Base-by-base conservation (phyloP, 2,888 invertebrate genomes). In the Parnassius smintheus region DNA sequence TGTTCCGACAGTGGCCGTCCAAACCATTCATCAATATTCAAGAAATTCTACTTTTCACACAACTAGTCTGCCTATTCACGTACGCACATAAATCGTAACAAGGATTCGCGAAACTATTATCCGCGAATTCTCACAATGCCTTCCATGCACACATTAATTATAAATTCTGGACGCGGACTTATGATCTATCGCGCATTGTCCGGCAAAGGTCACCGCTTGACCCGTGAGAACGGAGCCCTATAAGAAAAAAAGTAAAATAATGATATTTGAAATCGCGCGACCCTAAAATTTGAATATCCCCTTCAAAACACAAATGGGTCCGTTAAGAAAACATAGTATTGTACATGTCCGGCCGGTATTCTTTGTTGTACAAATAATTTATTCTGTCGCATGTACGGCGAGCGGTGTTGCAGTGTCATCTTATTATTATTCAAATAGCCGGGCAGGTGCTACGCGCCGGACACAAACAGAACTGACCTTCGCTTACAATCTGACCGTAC, bases 221-320 rank as follows among this genome's bases (percentile, higher is more conserved):
- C 90, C 88, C 91, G 91, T 91, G 91, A 91, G 91, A 91, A 91
- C 83, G 80, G 74, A n/a, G 73, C 74, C 73, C 70, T 72, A 54
- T 67, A 70, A 12, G 70, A 75, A 77, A 78, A 79, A 71, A 71
- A 66, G 42, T 50, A 78, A 80, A 80, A 80, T 76, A 78, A 78
- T 75, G 73, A 75, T 76, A 80, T 83, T 82, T 77, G 79, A 82
- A 85, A 81, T 82, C 75, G 77, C 76, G 81, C 83, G 81, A 87
- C 90, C 91, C 91, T 85, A 82, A 86, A 87, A 91, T 91, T 91
- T 91, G 88, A 91, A 91, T 91, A 91, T 86, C 81, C 86, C 86
- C 84, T 79, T 74, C 70, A 64, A 67, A 71, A 73, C 66, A 74
- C 59, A 48, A 41, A 63, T 46, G 55, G 73, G 72, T 81, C 75